A percentile compares a stretch with the other conserved stretches of the same genome.
Evolutionary conservation across 2,113 vertebrate species (phyloP).

Genomic region (Nipponia nippon): DNA sequence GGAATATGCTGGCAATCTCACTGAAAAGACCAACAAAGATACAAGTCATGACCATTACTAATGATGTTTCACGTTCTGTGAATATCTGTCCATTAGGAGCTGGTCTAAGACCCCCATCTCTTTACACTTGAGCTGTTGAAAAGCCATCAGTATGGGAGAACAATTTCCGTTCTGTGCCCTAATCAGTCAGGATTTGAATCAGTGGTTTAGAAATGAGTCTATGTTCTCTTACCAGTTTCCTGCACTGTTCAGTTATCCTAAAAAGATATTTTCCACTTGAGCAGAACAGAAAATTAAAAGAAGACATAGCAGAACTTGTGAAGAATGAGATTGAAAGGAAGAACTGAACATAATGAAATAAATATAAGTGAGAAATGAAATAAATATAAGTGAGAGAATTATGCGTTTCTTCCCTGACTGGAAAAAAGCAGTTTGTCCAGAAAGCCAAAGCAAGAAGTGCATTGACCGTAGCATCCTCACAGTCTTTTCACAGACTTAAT

Average conservation of each 20-base stretch:
- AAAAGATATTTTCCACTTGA: background rate
- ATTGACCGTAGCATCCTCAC: background rate
- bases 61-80: background rate
- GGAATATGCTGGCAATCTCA: background rate
- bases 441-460: background rate
- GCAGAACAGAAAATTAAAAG: background rate
- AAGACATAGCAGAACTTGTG: background rate
- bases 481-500: background rate
- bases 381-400: background rate
- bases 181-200: background rate
- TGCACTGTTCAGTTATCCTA: background rate
- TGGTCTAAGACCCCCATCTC: background rate
- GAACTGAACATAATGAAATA: background rate
- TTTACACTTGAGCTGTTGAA: background rate
- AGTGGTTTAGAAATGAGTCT: background rate
- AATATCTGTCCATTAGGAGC: background rate
- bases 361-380: background rate
- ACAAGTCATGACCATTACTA: background rate
- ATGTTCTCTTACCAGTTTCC: background rate
- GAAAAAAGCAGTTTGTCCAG: background rate
- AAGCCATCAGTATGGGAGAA: background rate
- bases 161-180: background rate
- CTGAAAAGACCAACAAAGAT: background rate
- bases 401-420: background rate
- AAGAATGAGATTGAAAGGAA: background rate